Conservation (phyloP, 1,140 invertebrate species). For the Matsumurasca onukii region DNA sequence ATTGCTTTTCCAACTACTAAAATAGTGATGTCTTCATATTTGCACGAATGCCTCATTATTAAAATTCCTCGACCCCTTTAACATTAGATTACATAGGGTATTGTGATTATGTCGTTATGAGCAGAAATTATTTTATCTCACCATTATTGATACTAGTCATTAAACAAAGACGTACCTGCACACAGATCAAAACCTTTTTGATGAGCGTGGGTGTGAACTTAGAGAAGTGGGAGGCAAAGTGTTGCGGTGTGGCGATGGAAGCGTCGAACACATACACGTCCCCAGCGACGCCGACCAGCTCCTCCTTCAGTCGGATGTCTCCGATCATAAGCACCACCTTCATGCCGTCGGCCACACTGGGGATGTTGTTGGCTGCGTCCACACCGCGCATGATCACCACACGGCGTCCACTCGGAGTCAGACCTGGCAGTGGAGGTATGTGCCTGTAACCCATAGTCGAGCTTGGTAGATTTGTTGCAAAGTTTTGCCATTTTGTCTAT, state of each 20-base stretch:
- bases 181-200: constrained; percentile 80
- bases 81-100: no score
- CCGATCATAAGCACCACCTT: constrained; percentile 81
- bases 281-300: constrained; percentile 72
- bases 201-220: constrained; percentile 72
- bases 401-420: constrained; percentile 73
- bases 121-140: no score
- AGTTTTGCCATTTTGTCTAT: no score
- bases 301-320: constrained; percentile 73
- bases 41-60: no score
- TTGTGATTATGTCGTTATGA: no score
- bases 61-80: no score
- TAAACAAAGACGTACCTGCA: constrained; percentile 67
- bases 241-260: constrained; percentile 65
- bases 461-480: no score
- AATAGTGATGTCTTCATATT: no score
- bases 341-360: constrained; percentile 65
- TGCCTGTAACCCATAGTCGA: constrained; percentile 64
- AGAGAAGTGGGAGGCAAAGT: constrained; percentile 72
- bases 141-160: no score
- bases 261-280: constrained; percentile 80
- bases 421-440: constrained; percentile 71
- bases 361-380: constrained; percentile 54
- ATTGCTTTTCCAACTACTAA: no score
- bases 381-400: constrained; percentile 70